phyloP scores from a whole-genome alignment of 2,888 invertebrate species.

The Eucera pruinosa region DNA sequence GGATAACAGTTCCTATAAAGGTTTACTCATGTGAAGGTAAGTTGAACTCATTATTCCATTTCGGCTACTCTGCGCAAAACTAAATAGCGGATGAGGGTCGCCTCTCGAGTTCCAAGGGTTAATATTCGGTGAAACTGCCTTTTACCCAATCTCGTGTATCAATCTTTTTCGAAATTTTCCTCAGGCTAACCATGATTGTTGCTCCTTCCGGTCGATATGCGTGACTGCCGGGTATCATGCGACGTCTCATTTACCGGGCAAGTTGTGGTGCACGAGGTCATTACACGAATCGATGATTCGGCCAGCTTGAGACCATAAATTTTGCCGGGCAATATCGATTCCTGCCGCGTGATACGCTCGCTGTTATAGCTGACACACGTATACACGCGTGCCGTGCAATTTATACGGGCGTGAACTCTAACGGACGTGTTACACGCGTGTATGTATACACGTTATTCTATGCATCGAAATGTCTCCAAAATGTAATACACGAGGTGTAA shows the following conservation, averaged over 20 bases:
- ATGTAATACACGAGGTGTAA: background rate
- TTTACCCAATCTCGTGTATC: background rate
- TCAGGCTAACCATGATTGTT: background rate
- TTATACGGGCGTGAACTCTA: background rate
- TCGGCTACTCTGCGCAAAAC: no score
- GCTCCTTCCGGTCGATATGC: conserved; percentile 17
- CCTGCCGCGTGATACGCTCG: conserved; percentile 40
- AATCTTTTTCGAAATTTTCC: background rate
- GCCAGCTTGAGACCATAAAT: conserved; percentile 70
- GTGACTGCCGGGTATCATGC: conserved; percentile 27
- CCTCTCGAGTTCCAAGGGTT: no score
- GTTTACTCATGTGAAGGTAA: no score
- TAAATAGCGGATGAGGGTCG: no score
- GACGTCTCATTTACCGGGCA: conserved; percentile 46
- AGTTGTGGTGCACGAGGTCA: conserved; percentile 62
- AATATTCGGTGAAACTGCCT: no score
- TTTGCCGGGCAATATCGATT: conserved; percentile 63
- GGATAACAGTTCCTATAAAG: no score
- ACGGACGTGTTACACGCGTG: background rate
- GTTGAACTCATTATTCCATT: no score
- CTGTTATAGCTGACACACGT: conserved; percentile 24
- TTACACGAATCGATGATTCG: conserved; percentile 77
- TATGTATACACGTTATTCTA: background rate
- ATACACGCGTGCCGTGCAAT: conserved; percentile 5
- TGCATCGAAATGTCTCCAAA: conserved; percentile 18